Percentiles rank a stretch among this genome's conserved stretches.
phyloP scores from a whole-genome alignment of 2,797 vertebrate genomes.

The Danio tinwini region DNA sequence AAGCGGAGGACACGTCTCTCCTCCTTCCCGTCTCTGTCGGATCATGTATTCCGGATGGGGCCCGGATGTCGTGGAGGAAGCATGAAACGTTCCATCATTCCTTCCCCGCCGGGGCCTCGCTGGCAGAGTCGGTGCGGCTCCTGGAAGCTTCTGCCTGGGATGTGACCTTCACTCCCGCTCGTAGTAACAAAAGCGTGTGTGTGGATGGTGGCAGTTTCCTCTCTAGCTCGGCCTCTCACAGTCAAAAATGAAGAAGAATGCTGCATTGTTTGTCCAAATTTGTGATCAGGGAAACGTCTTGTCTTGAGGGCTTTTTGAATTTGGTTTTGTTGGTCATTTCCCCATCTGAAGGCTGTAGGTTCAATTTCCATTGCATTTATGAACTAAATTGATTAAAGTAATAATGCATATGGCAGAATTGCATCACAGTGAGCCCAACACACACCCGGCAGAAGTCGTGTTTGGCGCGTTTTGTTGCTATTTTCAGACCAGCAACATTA shows the following conservation, averaged over 20 bases:
- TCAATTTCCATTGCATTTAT: too few relatives aligned
- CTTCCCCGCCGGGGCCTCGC: conserved; percentile 68
- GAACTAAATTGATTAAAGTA: too few relatives aligned
- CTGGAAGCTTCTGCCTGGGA: conserved; percentile 69
- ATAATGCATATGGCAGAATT: too few relatives aligned
- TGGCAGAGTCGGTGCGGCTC: conserved; percentile 62
- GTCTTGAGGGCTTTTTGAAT: neutral
- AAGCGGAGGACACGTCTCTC: conserved; percentile 43
- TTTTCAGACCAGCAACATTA: too few relatives aligned
- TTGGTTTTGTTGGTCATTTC: too few relatives aligned
- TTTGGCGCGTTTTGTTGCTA: too few relatives aligned
- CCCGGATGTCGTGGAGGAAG: conserved; percentile 53
- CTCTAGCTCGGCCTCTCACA: neutral
- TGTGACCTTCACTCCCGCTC: conserved; percentile 73
- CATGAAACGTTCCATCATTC: conserved; percentile 76
- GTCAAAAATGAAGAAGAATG: neutral
- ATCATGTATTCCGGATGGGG: conserved; percentile 51
- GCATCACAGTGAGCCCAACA: too few relatives aligned
- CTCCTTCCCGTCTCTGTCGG: conserved; percentile 64
- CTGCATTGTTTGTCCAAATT: conserved; percentile 37
- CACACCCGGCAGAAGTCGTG: too few relatives aligned
- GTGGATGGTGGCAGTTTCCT: conserved; percentile 24
- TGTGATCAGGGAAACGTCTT: neutral
- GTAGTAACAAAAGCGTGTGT: conserved; percentile 34
- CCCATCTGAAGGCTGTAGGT: too few relatives aligned